These are phyloP conservation scores for Myathropa florea DNA, from an alignment of 2,888 invertebrate species.

Conservation along the genomic window DNA sequence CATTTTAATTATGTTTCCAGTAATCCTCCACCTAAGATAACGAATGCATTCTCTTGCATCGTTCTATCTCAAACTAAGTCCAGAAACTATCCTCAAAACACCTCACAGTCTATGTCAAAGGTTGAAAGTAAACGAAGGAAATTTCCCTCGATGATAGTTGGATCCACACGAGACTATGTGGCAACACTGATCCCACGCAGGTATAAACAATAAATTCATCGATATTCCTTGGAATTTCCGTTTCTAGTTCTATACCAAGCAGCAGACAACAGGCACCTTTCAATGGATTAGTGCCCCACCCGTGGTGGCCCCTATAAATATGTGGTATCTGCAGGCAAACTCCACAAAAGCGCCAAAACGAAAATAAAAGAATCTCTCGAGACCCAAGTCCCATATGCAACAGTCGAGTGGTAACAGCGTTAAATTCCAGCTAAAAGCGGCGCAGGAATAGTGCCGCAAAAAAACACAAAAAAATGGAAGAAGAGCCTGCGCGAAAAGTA, in stretches of 20 bases:
- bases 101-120: no score
- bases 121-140: not conserved
- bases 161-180: not conserved
- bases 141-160: not conserved
- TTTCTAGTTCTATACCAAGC: constrained; percentile 38
- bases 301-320: constrained; percentile 39
- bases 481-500: constrained; percentile 12
- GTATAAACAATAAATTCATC: constrained; percentile 6
- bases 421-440: constrained; percentile 51
- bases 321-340: constrained; percentile 17
- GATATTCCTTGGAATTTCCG: constrained; percentile 52
- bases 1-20: no score
- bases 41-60: no score
- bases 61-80: no score
- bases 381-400: constrained; percentile 25
- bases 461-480: constrained; percentile 1
- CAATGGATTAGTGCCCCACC: constrained; percentile 43
- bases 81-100: no score
- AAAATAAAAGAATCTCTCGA: not conserved
- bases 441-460: constrained; percentile 11
- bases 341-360: not conserved
- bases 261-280: constrained; percentile 17
- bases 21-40: no score
- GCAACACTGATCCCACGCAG: not conserved
- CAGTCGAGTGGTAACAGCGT: constrained; percentile 40